These are phyloP conservation scores for Zalophus californianus DNA, from an alignment of 2,797 vertebrate genomes.

Conservation along the genomic window DNA sequence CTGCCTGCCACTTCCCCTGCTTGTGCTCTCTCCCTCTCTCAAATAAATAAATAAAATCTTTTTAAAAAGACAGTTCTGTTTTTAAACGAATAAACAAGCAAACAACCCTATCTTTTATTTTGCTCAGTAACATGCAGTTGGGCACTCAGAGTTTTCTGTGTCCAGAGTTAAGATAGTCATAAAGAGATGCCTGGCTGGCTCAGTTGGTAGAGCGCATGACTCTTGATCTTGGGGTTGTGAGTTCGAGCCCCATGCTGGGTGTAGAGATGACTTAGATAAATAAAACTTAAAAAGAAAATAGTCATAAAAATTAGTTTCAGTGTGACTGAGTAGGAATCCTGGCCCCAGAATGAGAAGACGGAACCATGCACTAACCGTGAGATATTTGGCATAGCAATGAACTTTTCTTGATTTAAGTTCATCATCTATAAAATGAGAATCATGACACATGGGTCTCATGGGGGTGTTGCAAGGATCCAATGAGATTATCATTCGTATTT, in stretches of 20 bases:
- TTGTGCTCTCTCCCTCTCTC: too few species aligned
- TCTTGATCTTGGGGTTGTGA: not conserved
- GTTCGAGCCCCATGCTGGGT: too few species aligned
- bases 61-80: not conserved
- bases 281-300: not conserved
- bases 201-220: not conserved
- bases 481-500: not conserved
- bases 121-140: not conserved
- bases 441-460: fast-evolving
- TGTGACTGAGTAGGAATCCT: not conserved
- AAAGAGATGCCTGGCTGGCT: not conserved
- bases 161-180: not conserved
- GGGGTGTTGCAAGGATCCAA: not conserved
- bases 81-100: not conserved
- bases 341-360: not conserved
- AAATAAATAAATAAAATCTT: too few species aligned
- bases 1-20: too few species aligned
- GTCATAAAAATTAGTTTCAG: not conserved
- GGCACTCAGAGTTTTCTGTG: not conserved
- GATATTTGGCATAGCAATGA: not conserved
- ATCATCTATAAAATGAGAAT: not conserved
- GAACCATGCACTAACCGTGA: not conserved
- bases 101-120: not conserved
- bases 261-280: too few species aligned
- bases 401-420: not conserved